Percentiles rank a stretch among this genome's conserved stretches.
Conservation (phyloP, 2,113 vertebrate species). For the Heterochromis multidens region DNA sequence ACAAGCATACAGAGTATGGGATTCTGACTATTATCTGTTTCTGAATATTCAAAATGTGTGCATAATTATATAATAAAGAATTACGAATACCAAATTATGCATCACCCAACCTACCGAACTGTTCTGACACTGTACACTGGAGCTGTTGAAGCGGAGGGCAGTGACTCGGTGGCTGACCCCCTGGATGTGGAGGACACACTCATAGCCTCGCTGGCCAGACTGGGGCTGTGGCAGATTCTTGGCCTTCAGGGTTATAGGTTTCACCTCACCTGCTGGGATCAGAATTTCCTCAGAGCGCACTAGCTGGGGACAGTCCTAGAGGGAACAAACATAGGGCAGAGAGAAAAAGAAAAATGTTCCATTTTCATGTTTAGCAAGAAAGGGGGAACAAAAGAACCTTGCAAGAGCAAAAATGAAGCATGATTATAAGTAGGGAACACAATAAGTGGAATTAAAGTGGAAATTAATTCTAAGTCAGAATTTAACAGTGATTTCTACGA, state of each 20-base stretch:
- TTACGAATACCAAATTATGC: neutral
- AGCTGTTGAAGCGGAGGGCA: slow-evolving; percentile 97
- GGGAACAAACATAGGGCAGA: neutral
- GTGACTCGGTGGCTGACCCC: slow-evolving; percentile 89
- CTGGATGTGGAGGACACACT: slow-evolving; percentile 93
- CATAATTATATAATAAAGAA: neutral
- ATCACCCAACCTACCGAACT: slow-evolving; percentile 84
- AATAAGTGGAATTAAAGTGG: neutral
- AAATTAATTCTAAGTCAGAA: neutral
- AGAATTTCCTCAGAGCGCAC: slow-evolving; percentile 92
- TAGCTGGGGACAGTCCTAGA: slow-evolving; percentile 95
- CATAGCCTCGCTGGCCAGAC: slow-evolving; percentile 95
- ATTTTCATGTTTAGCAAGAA: neutral
- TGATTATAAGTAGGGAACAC: neutral
- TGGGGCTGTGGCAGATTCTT: slow-evolving; percentile 95
- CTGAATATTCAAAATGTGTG: neutral
- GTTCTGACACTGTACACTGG: slow-evolving; percentile 98
- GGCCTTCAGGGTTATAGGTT: slow-evolving; percentile 94
- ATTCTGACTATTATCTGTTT: neutral
- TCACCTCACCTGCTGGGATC: slow-evolving; percentile 94
- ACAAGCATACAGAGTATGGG: neutral
- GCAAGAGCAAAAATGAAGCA: neutral
- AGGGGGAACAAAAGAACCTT: neutral
- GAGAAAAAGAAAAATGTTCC: neutral
- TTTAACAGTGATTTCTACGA: neutral